Percentiles rank a stretch among this genome's conserved stretches.
Conservation (phyloP, 2,888 invertebrate genomes). For the Lymantria dispar region DNA sequence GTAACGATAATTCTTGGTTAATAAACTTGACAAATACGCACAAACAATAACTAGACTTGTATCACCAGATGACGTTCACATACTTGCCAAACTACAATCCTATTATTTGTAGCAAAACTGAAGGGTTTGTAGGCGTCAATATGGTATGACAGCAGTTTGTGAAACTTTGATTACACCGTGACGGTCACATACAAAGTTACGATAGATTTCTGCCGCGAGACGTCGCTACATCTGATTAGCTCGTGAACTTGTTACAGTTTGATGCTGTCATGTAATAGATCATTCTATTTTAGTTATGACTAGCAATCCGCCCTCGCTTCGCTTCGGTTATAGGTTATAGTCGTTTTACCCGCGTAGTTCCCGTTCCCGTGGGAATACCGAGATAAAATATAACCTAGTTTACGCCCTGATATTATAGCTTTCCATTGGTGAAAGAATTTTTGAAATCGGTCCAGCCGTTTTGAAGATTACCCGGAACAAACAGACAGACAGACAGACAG, state of each 20-base stretch:
- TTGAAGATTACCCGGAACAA: no score
- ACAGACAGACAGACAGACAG: no score
- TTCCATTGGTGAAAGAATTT: no score
- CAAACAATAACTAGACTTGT: slow-evolving; percentile 5
- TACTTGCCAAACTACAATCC: slow-evolving; percentile 28
- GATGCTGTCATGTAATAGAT: slow-evolving; percentile 16
- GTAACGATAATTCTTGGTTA: not conserved
- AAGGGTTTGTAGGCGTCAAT: slow-evolving; percentile 33
- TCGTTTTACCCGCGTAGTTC: no score
- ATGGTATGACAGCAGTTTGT: slow-evolving; percentile 43
- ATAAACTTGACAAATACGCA: not conserved
- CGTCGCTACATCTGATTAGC: slow-evolving; percentile 48
- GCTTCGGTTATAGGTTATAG: no score
- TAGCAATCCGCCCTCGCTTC: no score
- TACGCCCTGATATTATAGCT: no score
- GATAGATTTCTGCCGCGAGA: slow-evolving; percentile 45
- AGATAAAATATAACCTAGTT: no score
- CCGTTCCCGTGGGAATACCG: no score
- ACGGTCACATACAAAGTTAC: slow-evolving; percentile 45
- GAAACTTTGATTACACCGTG: slow-evolving; percentile 55
- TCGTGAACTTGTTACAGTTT: slow-evolving; percentile 42
- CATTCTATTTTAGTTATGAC: not conserved
- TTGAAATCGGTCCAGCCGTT: no score
- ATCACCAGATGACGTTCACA: slow-evolving; percentile 2
- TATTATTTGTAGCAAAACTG: slow-evolving; percentile 43